Evolutionary conservation across 2,797 vertebrate species (phyloP), one percentile per base, ranked within the genome.

Genomic region (Paguma larvata): DNA sequence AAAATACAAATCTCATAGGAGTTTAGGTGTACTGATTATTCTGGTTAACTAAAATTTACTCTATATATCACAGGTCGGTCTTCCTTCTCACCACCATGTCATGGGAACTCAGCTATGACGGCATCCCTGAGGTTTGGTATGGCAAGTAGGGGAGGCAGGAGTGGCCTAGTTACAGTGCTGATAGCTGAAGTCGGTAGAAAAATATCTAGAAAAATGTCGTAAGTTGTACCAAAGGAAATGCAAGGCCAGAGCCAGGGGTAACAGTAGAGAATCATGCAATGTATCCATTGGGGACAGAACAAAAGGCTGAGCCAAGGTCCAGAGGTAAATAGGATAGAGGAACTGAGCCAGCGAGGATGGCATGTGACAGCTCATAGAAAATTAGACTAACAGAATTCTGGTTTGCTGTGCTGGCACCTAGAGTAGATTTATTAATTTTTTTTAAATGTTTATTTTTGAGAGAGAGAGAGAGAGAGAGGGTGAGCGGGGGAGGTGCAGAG

Each of bases 71-170:
- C 21, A 82, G 9, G 2, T 62, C 59, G n/a, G 51, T 44, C 25
- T 1, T n/a, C 21, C 6, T 46, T 25, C 12, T 38, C 2, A 44
- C 4, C 27, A 41, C 5, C 4, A 25, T 6, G 5, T 5, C 8
- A 16, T 41, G 13, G 30, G 73, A 79, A 51, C 34, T 94, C 21
- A 93, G 32, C 19, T 34, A 2, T 34, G 48, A 79, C 11, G 18
- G 19, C 67, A 23, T 63, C 62, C 56, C 2, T 7, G 25, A 94
- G 21, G 67, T 44, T 48, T 85, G 21, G 1, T 21, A 34, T 7
- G n/a, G 14, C 11, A 63, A 68, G 1, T 6, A 38, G 19, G 23
- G 48, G n/a, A 77, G 70, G 41, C 2, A 34, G 14, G 79, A 6
- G 38, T 48, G 16, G 25, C 14, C 77, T 56, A 46, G 27, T 72